phyloP scores from a whole-genome alignment of 2,113 vertebrate species.

The Phainopepla nitens region DNA sequence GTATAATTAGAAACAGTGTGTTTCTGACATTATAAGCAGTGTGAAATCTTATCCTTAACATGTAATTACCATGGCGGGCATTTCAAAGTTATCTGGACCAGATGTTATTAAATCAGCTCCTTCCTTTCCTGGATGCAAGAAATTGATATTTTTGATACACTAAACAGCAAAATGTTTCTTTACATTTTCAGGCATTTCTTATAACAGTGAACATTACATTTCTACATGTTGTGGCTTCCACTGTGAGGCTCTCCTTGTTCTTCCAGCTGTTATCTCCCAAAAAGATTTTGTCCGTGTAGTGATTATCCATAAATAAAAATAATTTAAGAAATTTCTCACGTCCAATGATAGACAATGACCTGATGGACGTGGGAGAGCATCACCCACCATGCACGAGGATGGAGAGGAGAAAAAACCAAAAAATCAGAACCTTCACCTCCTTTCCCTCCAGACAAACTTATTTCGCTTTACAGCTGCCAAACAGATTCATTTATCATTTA shows the following conservation, averaged over 20 bases:
- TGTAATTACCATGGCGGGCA: neutral
- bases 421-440: neutral
- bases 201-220: neutral
- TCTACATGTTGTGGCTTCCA: neutral
- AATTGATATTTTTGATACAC: neutral
- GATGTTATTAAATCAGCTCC: neutral
- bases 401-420: neutral
- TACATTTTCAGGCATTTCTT: neutral
- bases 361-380: neutral
- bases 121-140: neutral
- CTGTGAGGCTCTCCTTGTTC: neutral
- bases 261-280: neutral
- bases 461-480: neutral
- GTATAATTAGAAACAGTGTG: neutral
- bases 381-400: neutral
- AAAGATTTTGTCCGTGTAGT: neutral
- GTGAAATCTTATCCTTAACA: constrained; percentile 15
- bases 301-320: neutral
- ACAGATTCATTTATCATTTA: neutral
- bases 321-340: neutral
- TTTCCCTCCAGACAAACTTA: neutral
- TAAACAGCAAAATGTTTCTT: neutral
- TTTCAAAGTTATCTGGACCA: neutral
- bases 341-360: neutral
- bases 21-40: neutral